These are phyloP conservation scores for Borostomias antarcticus DNA, from an alignment of 2,797 vertebrate genomes.

Conservation along the genomic window DNA sequence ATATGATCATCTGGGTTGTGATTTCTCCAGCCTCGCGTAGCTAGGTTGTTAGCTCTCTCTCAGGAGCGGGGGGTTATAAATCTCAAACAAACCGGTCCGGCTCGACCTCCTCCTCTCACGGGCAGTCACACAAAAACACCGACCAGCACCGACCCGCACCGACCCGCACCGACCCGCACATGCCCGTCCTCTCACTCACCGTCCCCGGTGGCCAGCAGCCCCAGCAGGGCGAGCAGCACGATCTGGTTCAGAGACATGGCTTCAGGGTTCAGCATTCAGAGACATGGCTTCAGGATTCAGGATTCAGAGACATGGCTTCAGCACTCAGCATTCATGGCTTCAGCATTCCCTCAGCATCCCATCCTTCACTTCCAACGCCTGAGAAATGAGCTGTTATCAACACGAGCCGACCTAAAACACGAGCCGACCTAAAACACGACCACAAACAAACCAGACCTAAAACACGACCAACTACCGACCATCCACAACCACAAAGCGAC, in stretches of 20 bases:
- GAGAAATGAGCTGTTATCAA: conserved; percentile 65
- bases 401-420: conserved; percentile 70
- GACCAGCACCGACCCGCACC: conserved; percentile 66
- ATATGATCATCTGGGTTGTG: too few species aligned
- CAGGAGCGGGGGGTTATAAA: conserved; percentile 53
- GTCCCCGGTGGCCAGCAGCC: conserved; percentile 60
- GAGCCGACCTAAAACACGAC: conserved; percentile 75
- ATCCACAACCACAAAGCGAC: too few species aligned
- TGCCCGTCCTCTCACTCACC: conserved; percentile 69
- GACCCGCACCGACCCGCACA: conserved; percentile 41
- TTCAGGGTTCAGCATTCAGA: conserved; percentile 70
- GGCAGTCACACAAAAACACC: conserved; percentile 51
- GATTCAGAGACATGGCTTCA: conserved; percentile 75
- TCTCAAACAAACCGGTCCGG: conserved; percentile 64
- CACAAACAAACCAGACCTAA: conserved; percentile 72
- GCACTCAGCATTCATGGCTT: too few species aligned
- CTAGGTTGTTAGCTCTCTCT: conserved; percentile 39
- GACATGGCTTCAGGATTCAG: conserved; percentile 76
- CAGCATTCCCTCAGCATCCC: too few species aligned
- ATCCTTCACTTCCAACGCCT: conserved; percentile 75
- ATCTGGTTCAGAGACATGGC: conserved; percentile 73
- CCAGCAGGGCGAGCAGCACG: conserved; percentile 68
- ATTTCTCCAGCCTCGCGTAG: not conserved
- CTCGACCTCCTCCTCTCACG: conserved; percentile 25
- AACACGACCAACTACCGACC: conserved; percentile 48